Evolutionary conservation across 2,888 invertebrate genomes (phyloP).

Genomic region (Stenodera caucasica): DNA sequence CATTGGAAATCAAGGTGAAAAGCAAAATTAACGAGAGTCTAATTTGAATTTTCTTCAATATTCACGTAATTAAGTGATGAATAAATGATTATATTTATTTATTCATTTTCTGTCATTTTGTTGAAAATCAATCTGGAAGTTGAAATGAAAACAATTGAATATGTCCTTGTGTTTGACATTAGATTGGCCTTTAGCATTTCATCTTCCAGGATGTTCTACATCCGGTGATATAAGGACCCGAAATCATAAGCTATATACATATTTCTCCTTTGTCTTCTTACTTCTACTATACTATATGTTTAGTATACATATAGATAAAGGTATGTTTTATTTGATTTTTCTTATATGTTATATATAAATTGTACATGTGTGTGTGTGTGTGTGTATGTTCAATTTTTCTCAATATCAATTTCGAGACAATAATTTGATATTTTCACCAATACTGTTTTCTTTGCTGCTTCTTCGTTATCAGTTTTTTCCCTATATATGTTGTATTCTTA

Average conservation of each 20-base stretch:
- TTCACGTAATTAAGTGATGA: not conserved
- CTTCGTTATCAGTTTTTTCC: not conserved
- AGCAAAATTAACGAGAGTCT: not conserved
- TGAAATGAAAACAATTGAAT: not conserved
- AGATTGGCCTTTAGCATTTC: conserved; percentile 5
- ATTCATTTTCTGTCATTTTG: too few relatives aligned
- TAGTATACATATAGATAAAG: too few relatives aligned
- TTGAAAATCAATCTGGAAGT: too few relatives aligned
- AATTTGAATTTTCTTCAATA: not conserved
- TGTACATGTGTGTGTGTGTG: not conserved
- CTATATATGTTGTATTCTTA: not conserved
- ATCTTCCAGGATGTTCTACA: conserved; percentile 6
- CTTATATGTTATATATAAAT: not conserved
- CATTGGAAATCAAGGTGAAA: not conserved
- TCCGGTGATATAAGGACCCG: not conserved
- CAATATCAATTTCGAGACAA: conserved; percentile 14
- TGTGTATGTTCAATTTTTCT: not conserved
- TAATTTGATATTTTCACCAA: conserved; percentile 14
- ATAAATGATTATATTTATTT: not conserved
- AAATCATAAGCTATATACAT: not conserved
- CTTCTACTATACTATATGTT: too few relatives aligned
- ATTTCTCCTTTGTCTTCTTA: too few relatives aligned
- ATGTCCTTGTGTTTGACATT: conserved; percentile 5
- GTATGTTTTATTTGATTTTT: not conserved
- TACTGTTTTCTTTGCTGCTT: not conserved